Evolutionary conservation across 2,113 vertebrate species (phyloP), one percentile per base, ranked within the genome.

Genomic region (Actenoides lindsayi): DNA sequence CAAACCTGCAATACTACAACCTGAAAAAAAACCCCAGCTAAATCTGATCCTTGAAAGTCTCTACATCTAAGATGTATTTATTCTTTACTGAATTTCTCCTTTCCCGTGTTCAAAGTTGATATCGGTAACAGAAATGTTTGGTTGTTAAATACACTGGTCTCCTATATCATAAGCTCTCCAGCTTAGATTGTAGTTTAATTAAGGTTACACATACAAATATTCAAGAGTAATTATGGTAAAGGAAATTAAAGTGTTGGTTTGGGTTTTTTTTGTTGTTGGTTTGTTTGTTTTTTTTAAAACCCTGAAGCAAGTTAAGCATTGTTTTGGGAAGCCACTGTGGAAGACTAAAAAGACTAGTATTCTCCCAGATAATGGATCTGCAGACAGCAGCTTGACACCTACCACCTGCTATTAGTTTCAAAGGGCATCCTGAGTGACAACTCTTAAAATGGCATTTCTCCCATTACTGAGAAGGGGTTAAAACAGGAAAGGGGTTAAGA

Each of bases 1-100:
- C 46, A 94, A 90, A 41, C 6, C 12, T 62, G 35, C 87, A 84
- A 27, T 42, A 97, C 81, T 90, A 70, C 95, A 97, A 51, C 42
- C 70, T 48, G 53, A 19, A 82, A 41, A 71, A 67, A 68, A 62
- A 53, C 15, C 51, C 53, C 14, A 21, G 31, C 11, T 0, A 0
- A 71, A 30, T 4, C 42, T 30, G 24, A 35, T 42, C 25, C 37
- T 28, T 7, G 0, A 10, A 62, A 63, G 16, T n/a, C 37, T 31
- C 27, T 31, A 6, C 5, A 31, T 4, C 11, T 6, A 18, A 85
- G 13, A 64, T 16, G 5, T 1, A 3, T 13, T 31, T 53, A 33
- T n/a, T 71, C 16, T 27, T 73, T 24, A 64, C 0, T 8, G 24
- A 50, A 4, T 46, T 74, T 57, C 79, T 63, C 56, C 30, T 90